Conservation (phyloP, 2,888 invertebrate genomes). For the Trachelus stipa region DNA sequence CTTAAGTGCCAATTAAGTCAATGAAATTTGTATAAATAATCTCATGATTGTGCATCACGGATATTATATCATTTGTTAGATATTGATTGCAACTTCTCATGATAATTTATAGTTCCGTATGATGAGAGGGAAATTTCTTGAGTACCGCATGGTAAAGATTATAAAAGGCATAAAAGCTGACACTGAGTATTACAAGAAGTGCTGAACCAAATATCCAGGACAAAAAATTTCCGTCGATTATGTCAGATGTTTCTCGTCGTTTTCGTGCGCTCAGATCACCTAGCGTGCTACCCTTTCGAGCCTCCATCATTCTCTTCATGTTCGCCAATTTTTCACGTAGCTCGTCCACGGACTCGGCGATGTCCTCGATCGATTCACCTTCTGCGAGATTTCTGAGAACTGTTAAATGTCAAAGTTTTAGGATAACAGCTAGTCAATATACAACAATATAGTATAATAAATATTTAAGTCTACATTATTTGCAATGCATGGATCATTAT, state of each 20-base stretch:
- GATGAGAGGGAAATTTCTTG: conserved; percentile 84
- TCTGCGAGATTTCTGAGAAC: conserved; percentile 45
- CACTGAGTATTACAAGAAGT: conserved; percentile 80
- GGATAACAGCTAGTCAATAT: neutral
- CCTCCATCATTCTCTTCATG: conserved; percentile 86
- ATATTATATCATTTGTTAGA: neutral
- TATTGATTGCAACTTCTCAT: neutral
- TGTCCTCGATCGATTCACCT: conserved; percentile 55
- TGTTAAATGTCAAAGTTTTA: conserved; percentile 8
- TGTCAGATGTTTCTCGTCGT: conserved; percentile 61
- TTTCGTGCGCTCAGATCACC: conserved; percentile 67
- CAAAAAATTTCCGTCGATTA: conserved; percentile 86
- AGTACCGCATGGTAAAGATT: conserved; percentile 83
- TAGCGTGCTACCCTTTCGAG: conserved; percentile 70
- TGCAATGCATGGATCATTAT: too few species aligned
- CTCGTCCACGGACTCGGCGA: conserved; percentile 82
- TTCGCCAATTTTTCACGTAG: conserved; percentile 80
- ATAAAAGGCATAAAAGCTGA: conserved; percentile 87
- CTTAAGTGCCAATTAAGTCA: neutral
- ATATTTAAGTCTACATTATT: too few species aligned
- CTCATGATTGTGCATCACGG: neutral
- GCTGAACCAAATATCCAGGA: conserved; percentile 86
- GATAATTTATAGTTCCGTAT: conserved; percentile 79
- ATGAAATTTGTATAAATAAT: neutral
- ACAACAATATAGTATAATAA: neutral